A percentile compares a stretch with the other conserved stretches of the same genome.
These are phyloP conservation scores for Liasis olivaceus DNA, from an alignment of 2,797 vertebrate species.

Conservation along the genomic window DNA sequence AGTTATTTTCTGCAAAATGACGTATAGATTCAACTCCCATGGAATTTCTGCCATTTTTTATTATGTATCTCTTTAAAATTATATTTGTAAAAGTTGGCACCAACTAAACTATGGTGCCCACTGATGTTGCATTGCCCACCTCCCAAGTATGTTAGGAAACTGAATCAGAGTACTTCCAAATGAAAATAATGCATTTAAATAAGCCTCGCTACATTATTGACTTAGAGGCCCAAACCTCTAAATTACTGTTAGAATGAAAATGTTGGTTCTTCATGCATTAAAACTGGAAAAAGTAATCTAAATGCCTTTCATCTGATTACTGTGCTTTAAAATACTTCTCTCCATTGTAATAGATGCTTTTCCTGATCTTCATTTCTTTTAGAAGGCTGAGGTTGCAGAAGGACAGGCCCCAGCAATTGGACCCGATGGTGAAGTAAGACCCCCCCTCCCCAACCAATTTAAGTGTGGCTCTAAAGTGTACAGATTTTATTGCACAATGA, in stretches of 20 bases:
- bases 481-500: neutral
- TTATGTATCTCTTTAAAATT: neutral
- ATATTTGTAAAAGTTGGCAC: neutral
- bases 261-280: neutral
- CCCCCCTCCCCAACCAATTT: neutral
- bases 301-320: neutral
- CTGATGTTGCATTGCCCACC: neutral
- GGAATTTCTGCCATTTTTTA: neutral
- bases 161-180: neutral
- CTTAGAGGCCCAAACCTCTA: neutral
- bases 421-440: constrained; percentile 90
- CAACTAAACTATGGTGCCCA: neutral
- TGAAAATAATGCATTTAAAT: neutral
- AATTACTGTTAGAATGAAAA: neutral
- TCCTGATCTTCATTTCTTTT: neutral
- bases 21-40: too few relatives aligned
- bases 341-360: neutral
- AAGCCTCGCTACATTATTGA: neutral
- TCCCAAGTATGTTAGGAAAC: neutral
- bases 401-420: constrained; percentile 82
- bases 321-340: neutral
- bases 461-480: neutral
- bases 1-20: too few relatives aligned
- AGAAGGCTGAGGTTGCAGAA: constrained; percentile 87
- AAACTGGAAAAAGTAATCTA: neutral